Conservation (phyloP, 2,797 vertebrate species). For the Aeoliscus strigatus region DNA sequence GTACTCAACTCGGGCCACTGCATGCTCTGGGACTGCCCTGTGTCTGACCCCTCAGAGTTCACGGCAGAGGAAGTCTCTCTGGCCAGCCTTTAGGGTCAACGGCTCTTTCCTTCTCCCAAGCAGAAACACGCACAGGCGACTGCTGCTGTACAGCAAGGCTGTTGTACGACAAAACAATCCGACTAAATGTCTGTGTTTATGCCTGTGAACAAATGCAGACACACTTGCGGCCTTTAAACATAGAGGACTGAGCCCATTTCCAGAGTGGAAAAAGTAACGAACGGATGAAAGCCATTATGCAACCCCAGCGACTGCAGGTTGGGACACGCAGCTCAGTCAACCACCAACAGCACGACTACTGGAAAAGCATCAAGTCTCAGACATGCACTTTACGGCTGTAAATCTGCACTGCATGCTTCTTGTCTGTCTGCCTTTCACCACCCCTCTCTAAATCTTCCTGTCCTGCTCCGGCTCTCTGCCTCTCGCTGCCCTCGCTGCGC, state of each 20-base stretch:
- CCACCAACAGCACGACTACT: slow-evolving; percentile 29
- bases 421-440: slow-evolving; percentile 49
- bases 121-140: slow-evolving; percentile 36
- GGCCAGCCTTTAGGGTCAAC: slow-evolving; percentile 59
- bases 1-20: slow-evolving; percentile 46
- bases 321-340: slow-evolving; percentile 59
- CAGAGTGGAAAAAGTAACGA: slow-evolving; percentile 62
- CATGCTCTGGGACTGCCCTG: slow-evolving; percentile 61
- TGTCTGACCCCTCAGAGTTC: slow-evolving; percentile 69
- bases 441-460: slow-evolving; percentile 37
- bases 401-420: slow-evolving; percentile 54
- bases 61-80: slow-evolving; percentile 63
- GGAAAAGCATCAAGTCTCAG: slow-evolving; percentile 26
- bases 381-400: slow-evolving; percentile 32
- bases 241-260: slow-evolving; percentile 61
- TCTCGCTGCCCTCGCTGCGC: slow-evolving; percentile 6
- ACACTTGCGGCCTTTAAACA: slow-evolving; percentile 20
- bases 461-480: slow-evolving; percentile 26
- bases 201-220: slow-evolving; percentile 8
- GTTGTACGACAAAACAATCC: slow-evolving; percentile 9
- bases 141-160: slow-evolving; percentile 14
- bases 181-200: slow-evolving; percentile 17
- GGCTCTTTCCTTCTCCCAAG: slow-evolving; percentile 58
- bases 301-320: slow-evolving; percentile 59
- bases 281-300: slow-evolving; percentile 64